Evolutionary conservation across 2,113 vertebrate genomes (phyloP).

Genomic region (Crypturellus undulatus): DNA sequence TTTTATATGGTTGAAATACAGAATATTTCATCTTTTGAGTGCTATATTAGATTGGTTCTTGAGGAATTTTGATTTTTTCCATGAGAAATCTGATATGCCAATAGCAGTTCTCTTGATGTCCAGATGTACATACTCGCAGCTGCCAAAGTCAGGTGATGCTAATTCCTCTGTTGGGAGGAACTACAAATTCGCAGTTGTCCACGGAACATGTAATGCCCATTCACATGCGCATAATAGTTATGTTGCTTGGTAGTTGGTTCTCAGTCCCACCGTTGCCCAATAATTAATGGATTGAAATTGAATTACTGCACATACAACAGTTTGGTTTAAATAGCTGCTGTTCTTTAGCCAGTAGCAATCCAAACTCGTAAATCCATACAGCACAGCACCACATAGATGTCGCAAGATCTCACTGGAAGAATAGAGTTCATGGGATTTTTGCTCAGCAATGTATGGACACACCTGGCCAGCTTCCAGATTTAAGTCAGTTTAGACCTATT

Average conservation of each 20-base stretch:
- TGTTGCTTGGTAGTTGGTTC: not conserved
- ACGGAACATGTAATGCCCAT: not conserved
- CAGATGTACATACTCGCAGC: not conserved
- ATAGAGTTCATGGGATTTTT: not conserved
- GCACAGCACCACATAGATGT: not conserved
- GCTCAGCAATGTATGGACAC: not conserved
- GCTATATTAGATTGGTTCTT: not conserved
- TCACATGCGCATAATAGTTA: not conserved
- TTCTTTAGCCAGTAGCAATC: not conserved
- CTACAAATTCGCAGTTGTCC: not conserved
- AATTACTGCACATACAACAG: not conserved
- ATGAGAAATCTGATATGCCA: not conserved
- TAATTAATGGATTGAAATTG: not conserved
- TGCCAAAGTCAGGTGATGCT: not conserved
- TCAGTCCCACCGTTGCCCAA: not conserved
- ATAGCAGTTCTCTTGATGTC: not conserved
- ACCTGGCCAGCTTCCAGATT: not conserved
- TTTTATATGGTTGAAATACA: not conserved
- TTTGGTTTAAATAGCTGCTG: not conserved
- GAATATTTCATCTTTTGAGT: fast-evolving
- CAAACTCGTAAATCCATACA: not conserved
- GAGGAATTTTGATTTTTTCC: not conserved
- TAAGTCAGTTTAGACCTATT: fast-evolving
- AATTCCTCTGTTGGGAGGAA: not conserved
- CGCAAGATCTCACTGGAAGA: not conserved